Base-by-base conservation (phyloP, 2,888 invertebrate species). In the Thymelicus acteon region DNA sequence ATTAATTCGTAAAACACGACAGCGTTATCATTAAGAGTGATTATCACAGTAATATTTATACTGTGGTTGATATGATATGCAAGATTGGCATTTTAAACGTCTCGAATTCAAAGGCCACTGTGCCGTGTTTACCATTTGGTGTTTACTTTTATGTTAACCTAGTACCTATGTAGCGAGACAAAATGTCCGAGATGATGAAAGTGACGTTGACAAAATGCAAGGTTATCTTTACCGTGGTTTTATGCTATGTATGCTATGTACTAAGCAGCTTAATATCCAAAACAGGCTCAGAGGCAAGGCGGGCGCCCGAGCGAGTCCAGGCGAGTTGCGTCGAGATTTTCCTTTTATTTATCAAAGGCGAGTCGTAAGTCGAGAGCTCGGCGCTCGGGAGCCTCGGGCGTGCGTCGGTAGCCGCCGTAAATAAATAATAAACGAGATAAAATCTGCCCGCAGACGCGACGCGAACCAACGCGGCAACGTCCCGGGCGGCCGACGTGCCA, bases 341-440 rank as follows among this genome's bases (percentile, higher is more conserved):
- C 66, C 40, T 71, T 73, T 66, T 72, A 65, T 69, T 49, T 68
- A 64, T 60, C 44, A 64, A 64, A 52, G 57, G 69, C 66, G 48
- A 58, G 62, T 48, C 66, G 60, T 64, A 71, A 63, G 70, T 67
- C 64, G 60, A 63, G 68, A 63, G 68, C 67, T 58, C 71, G 58
- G 19, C 19, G 19, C 19, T 19, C 19, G 19, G 62, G 61, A 58
- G 40, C 69, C 65, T 65, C 60, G 67, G 61, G 69, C 65, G 60
- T 54, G 67, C 70, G 72, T 66, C 69, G 71, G 70, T 70, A 70
- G 70, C 69, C 39, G 52, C 65, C 73, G 72, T 76, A 77, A 74
- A 74, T 77, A 77, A 76, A 76, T 77, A 77, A 77, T 77, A 77
- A 77, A 77, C 74, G 75, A 70, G 76, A 75, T 75, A 71, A 77